These are phyloP conservation scores for Drosophila rellima DNA, from an alignment of 2,888 invertebrate species.

Conservation along the genomic window DNA sequence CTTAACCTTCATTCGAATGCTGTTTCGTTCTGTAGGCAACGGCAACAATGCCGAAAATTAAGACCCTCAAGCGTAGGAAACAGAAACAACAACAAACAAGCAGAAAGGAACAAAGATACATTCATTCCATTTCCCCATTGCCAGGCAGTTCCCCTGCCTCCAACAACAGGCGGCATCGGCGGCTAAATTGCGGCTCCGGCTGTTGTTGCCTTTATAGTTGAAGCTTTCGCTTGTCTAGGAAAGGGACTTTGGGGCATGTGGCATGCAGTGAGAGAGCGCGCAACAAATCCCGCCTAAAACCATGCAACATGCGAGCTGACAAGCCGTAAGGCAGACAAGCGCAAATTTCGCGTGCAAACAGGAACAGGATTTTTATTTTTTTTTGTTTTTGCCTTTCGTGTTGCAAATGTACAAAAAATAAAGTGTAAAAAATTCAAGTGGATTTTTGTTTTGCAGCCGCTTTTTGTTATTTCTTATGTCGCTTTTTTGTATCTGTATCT, in stretches of 20 bases:
- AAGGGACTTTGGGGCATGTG: constrained; percentile 16
- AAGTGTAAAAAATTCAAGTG: constrained; percentile 82
- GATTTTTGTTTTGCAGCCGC: constrained; percentile 70
- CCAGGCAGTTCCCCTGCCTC: constrained; percentile 21
- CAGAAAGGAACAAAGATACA: constrained; percentile 22
- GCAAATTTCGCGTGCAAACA: constrained; percentile 81
- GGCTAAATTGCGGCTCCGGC: constrained; percentile 71
- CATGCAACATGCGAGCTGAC: constrained; percentile 83
- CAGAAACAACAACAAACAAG: constrained; percentile 22
- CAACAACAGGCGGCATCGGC: constrained; percentile 16
- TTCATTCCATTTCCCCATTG: constrained; percentile 5
- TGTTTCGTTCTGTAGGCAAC: constrained; percentile 39
- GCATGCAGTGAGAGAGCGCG: constrained; percentile 37
- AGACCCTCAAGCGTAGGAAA: constrained; percentile 64
- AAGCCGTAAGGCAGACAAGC: constrained; percentile 82
- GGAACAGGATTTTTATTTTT: constrained; percentile 55
- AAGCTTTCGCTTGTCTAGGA: constrained; percentile 41
- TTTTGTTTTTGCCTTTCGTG: constrained; percentile 33
- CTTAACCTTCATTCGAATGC: constrained; percentile 61
- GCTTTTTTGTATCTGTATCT: constrained; percentile 22
- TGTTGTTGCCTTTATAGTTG: constrained; percentile 63
- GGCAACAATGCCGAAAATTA: constrained; percentile 73
- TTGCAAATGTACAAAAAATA: constrained; percentile 76
- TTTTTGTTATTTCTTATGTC: constrained; percentile 49
- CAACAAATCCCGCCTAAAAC: constrained; percentile 81